Base-by-base conservation (phyloP, 2,888 invertebrate genomes). In the Oscheius sp. region DNA sequence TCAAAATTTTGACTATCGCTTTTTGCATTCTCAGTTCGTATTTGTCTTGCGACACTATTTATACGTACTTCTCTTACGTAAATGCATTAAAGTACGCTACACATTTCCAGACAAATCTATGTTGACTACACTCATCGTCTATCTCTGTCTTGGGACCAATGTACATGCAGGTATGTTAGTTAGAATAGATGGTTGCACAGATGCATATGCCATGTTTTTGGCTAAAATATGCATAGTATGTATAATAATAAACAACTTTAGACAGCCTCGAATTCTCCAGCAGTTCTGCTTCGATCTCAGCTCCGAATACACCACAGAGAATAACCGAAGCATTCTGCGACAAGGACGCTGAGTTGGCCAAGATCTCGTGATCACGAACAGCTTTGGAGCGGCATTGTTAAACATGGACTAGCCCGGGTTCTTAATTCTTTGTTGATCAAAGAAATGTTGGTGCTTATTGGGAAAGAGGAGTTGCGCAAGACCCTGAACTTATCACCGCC, bases 81-180 rank as follows among this genome's bases (percentile, higher is more conserved):
- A 37, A 37, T 37, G 37, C 37, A 37, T 37, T 37, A 37, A 37
- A 37, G 15, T 37, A 37, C 37, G 37, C 37, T 37, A 37, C 12
- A 37, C 12, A 37, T 37, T 37, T 37, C 37, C 37, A 37, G 37
- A 15, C 37, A 10, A 37, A 37, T 25, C 29, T 6, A 37, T 37
- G 37, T 52, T 25, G 33, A 37, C 63, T 52, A 37, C 37, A 23
- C 39, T 37, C n/a, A n/a, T n/a, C n/a, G n/a, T n/a, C n/a, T n/a
- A n/a, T n/a, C n/a, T n/a, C n/a, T 63, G 63, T 46, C 27, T 65
- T 33, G 33, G 27, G 65, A 53, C 31, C 52, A 55, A 20, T 65
- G 5, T 58, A 65, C 65, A 65, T 65, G 57, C 65, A 55, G 65
- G 65, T 65, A 52, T 65, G 52, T 17, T 23, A 37, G 6, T 37